Evolutionary conservation across 2,888 invertebrate genomes (phyloP), one percentile per base, ranked within the genome.

Genomic region (Neoascia interrupta): DNA sequence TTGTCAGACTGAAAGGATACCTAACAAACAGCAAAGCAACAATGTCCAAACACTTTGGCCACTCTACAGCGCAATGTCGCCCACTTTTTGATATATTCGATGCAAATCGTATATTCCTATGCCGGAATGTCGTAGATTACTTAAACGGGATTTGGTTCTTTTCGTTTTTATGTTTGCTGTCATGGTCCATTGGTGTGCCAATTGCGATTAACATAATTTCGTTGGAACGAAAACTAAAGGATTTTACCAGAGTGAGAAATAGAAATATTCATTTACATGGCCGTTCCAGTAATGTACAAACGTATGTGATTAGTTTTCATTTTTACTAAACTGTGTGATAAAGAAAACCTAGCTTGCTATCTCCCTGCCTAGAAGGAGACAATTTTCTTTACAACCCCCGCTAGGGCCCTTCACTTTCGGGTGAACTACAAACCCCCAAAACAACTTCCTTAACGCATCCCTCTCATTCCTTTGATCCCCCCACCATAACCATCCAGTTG

Each of bases 81-180:
- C 94, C 94, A 0, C 89, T 95, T 34, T 95, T 92, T 90, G 91
- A 93, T 41, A 91, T 94, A 26, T 93, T 92, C 82, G 90, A 93
- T 81, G 93, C 93, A 19, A 88, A 92, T 15, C 91, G 94, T 87
- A 92, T 84, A 76, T 88, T 88, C 81, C 68, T 88, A 3, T 89
- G 89, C 73, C 87, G 87, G 41, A 87, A 88, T 80, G 84, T 85
- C 64, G 85, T 89, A 15, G 87, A 88, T 83, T 87, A 86, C 69
- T 81, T 89, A 31, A 93, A 94, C 82, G 94, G 92, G 4, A 91
- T 93, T 88, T 94, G 94, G 93, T 91, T 94, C 63, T 91, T 92
- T 64, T 91, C 92, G 1, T 89, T 92, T 15, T 83, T 92, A 10
- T 93, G 88, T 85, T 91, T 85, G 45, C 85, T 87, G 15, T 83